Percentiles rank a stretch among this genome's conserved stretches.
These are phyloP conservation scores for Panthera leo DNA, from an alignment of 2,113 vertebrate genomes.

Conservation along the genomic window DNA sequence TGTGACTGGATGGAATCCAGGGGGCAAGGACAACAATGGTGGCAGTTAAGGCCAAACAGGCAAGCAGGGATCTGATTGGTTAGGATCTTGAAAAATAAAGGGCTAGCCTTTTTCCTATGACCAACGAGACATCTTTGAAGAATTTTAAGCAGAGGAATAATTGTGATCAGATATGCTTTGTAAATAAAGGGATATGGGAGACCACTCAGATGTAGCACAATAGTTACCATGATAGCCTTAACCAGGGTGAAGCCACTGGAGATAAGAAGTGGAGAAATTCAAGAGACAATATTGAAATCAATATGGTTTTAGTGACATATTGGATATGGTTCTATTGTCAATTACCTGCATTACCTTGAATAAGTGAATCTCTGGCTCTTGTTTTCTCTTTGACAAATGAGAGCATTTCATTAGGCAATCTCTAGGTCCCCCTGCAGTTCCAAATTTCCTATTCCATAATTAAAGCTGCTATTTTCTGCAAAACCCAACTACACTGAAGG, in stretches of 20 bases:
- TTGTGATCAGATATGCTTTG: not conserved
- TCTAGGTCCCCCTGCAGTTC: not conserved
- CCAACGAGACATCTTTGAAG: not conserved
- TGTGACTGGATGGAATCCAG: not conserved
- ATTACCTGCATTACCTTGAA: not conserved
- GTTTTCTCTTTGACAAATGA: conserved; percentile 19
- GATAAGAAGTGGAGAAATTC: not conserved
- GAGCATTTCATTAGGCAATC: not conserved
- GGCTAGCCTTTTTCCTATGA: not conserved
- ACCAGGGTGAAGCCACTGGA: not conserved
- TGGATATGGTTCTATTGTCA: not conserved
- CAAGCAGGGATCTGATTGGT: not conserved
- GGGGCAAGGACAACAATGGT: not conserved
- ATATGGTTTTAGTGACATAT: not conserved
- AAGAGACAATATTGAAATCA: conserved; percentile 16
- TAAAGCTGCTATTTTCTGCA: conserved; percentile 43
- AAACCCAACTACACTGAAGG: not conserved
- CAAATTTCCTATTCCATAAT: conserved; percentile 36
- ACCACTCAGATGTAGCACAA: not conserved
- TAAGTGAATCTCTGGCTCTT: not conserved
- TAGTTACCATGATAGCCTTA: not conserved
- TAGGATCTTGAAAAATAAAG: not conserved
- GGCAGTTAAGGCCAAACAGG: not conserved
- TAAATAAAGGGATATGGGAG: not conserved
- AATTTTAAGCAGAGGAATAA: not conserved